Evolutionary conservation across 2,113 vertebrate species (phyloP), one percentile per base, ranked within the genome.

Genomic region (Mixornis gularis): DNA sequence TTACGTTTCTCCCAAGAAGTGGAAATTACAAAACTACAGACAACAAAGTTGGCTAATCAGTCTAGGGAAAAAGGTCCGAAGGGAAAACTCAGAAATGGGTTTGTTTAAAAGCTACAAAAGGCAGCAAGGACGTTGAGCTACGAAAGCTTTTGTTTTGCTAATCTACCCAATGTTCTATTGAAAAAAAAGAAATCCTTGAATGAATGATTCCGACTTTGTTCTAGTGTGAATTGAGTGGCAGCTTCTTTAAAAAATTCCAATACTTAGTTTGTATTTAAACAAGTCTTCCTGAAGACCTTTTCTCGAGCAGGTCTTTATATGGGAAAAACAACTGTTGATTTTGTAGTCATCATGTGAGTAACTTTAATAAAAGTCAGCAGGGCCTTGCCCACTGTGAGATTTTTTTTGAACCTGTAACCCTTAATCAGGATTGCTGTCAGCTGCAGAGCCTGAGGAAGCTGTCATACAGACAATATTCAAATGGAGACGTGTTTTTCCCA

Each of bases 1-100:
- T 92, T 96, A 78, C 76, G 51, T 84, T 85, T 94, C 82, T 93
- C 94, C 68, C 87, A 80, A 94, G 89, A 88, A 88, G 94, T 92
- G 89, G 93, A 95, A 96, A 92, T 94, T 76, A 80, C 89, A 68
- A 74, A 96, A 85, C 85, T 91, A 56, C 81, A 94, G 90, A 88
- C 79, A 92, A 85, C 76, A 94, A 95, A 92, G 71, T 25, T 68
- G 60, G 66, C 63, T 93, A 89, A 96, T 93, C 91, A 91, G 76
- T 59, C 85, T 68, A 71, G 64, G 69, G 90, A 26, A 94, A 94
- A 81, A 95, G 79, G 69, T 74, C 76, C 83, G 62, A 92, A 93
- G 63, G 68, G 52, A 88, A 60, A 74, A 86, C 30, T 90, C 77
- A 64, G 58, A 88, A 86, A 68, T 24, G 26, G 27, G 52, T 80